Base-by-base conservation (phyloP, 2,113 vertebrate genomes). In the Tupaia chinensis region DNA sequence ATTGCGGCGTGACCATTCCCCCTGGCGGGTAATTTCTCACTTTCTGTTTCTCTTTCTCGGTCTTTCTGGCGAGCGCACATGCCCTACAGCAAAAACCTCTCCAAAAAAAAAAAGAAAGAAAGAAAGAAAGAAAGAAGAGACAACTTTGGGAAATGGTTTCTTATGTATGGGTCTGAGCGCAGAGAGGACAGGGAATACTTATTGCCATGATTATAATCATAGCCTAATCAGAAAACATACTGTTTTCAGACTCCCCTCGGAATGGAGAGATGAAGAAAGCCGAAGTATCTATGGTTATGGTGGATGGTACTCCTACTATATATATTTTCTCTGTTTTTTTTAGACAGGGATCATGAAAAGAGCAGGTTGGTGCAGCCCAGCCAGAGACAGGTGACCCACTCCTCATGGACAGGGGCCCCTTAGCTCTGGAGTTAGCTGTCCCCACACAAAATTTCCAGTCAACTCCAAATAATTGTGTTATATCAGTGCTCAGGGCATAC, bases 251-350 rank as follows among this genome's bases (percentile, higher is more conserved):
- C 7, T 86, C 61, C 22, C 54, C 44, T 87, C 54, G 27, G 14
- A 7, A 53, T n/a, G 56, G 4, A 76, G 83, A 85, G 60, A 34
- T 20, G 29, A 79, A 34, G 76, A 63, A 61, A 44, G 2, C 23
- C 4, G 16, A 27, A 54, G 16, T 44, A 1, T 22, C 56, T 4
- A 1, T 73, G 53, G 8, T 17, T 3, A 12, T 1, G 3, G 32
- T 0, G 15, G 10, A 25, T 3, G 22, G 20, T 25, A 9, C 4
- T n/a, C 13, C 27, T 25, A 2, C 76, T 5, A 8, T 32, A 32
- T 32, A 32, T 32, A 32, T 1, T 22, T 56, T 63, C 11, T 32
- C n/a, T 3, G 44, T 44, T 6, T 27, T 68, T 54, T 44, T 29
- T 20, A 22, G 8, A 10, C 6, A 17, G 14, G 11, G 16, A 34